Evolutionary conservation across 2,888 invertebrate genomes (phyloP), one percentile per base, ranked within the genome.

Genomic region (Germaria angustata): DNA sequence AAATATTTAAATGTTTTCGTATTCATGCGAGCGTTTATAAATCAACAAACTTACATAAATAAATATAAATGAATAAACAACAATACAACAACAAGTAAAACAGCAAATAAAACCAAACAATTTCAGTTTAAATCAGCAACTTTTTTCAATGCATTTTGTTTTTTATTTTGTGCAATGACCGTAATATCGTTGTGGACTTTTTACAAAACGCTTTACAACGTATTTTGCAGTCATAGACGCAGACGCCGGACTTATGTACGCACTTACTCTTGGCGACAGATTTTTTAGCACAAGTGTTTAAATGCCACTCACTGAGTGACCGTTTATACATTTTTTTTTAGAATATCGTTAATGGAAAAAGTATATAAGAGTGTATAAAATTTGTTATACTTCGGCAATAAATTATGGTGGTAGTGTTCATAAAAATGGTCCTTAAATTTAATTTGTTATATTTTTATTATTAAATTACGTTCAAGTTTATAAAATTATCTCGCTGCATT

Each of bases 141-240:
- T 32, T 39, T 66, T 46, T 69, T 17, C n/a, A 41, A 8, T 44
- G n/a, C 4, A 22, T 59, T 53, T 59, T 32, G 8, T 61, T 57
- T 34, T 49, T 11, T 61, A 39, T 41, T 73, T 77, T 84, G 80
- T 81, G 81, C 84, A 85, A 24, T 85, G 86, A 85, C 86, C 84
- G 84, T 81, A 81, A 81, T 82, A 85, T 80, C 79, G 68, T 78
- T 77, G 79, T 84, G 82, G 85, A 80, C 78, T 82, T 36, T 75
- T 76, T 76, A 22, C 32, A 49, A 28, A 34, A 7, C 34, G 63
- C 32, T 72, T 46, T 55, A 34, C 8, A 22, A 44, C 24, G n/a
- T n/a, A 15, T 9, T 11, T 11, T n/a, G 17, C 11, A 73, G 0
- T n/a, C n/a, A 41, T 28, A 44, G 9, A 34, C 7, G 32, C 17